phyloP scores from a whole-genome alignment of 2,797 vertebrate genomes.

The Brotogeris chrysoptera region DNA sequence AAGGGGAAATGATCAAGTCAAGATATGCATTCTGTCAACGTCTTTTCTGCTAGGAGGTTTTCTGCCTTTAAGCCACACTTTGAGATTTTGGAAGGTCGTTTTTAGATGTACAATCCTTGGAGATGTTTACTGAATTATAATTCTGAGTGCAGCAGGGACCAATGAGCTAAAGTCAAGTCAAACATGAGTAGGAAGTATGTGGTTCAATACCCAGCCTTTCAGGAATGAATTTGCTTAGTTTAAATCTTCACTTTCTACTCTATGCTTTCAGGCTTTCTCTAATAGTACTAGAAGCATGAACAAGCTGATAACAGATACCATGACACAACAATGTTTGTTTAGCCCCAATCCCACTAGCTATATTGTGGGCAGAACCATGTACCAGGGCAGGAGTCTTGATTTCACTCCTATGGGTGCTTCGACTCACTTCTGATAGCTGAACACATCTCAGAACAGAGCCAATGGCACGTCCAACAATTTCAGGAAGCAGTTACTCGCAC shows the following conservation, averaged over 20 bases:
- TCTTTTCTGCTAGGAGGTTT: background rate
- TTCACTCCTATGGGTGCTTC: background rate
- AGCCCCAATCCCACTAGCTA: background rate
- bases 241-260: background rate
- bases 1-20: background rate
- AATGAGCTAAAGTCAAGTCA: conserved; percentile 49
- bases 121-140: conserved; percentile 55
- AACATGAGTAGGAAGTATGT: conserved; percentile 9
- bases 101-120: background rate
- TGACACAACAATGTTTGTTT: background rate
- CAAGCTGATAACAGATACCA: background rate
- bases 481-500: background rate
- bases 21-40: background rate
- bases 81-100: background rate
- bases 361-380: accelerated
- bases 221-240: background rate
- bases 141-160: conserved; percentile 39
- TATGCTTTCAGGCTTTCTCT: background rate
- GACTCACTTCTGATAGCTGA: background rate
- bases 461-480: background rate
- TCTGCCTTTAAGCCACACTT: background rate
- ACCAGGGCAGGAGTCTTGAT: background rate
- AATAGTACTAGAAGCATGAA: background rate
- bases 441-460: background rate
- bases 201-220: conserved; percentile 2